Base-by-base conservation (phyloP, 1,140 invertebrate genomes). In the Listronotus oregonensis region DNA sequence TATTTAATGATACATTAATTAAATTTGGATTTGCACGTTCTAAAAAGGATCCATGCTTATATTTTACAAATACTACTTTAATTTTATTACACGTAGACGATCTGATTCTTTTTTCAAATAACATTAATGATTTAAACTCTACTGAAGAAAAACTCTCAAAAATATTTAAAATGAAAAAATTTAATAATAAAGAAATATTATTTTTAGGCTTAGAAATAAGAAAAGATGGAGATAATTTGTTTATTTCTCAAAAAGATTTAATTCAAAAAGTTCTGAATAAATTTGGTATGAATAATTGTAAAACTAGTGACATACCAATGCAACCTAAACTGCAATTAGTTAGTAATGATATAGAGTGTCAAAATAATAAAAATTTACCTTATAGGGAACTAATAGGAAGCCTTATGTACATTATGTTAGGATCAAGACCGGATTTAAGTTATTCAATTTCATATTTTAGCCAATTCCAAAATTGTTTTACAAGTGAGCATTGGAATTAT, bases 391-490 rank as follows among this genome's bases (percentile, higher is more conserved):
- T 79, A 32, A 74, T 80, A 54, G 77, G 77, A 42, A 67, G 59
- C 9, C 68, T 82, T 14, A 73, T 81, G 66, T 81, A 81, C 66
- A 51, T 80, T 12, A 68, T 79, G 18, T 69, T 77, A 37, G 64
- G 70, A 8, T 77, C 77, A 6, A 55, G 79, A 65, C 79, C 79
- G 31, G 80, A 82, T 68, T 76, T 82, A 40, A 67, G 75, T 27
- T 81, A 70, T 65, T 69, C 75, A 21, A 76, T 80, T 1, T 72
- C 63, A 42, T 72, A 73, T 51, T 60, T 80, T 7, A 73, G 74
- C 21, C 70, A 76, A 49, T 80, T 77, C 67, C 76, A 76, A 14
- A 73, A 67, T 31, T 69, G 66, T 51, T 76, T 70, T 49, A 67
- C 61, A 43, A 39, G 63, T 66, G 31, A 61, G 27, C 80, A 81